Conservation (phyloP, 2,888 invertebrate species). For the Agriopis aurantiaria region DNA sequence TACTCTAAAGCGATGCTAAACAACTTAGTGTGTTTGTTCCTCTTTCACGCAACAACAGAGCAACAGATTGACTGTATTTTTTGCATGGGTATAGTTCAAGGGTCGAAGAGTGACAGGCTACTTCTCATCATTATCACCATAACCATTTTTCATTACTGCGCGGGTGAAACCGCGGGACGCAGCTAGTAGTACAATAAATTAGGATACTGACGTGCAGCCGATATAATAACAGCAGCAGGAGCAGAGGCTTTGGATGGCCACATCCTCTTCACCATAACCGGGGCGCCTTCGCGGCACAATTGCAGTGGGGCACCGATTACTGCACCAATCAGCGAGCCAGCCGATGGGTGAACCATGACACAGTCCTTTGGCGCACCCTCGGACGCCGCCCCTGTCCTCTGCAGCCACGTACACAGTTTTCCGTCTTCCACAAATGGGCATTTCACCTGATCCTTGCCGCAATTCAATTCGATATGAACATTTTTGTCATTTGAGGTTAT, state of each 20-base stretch:
- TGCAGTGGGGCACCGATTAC: constrained; percentile 75
- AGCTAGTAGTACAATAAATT: not conserved
- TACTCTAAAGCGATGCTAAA: too few species aligned
- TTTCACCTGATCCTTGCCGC: constrained; percentile 78
- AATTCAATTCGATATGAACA: constrained; percentile 83
- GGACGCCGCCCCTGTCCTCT: constrained; percentile 66
- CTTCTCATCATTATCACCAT: too few species aligned
- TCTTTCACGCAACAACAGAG: too few species aligned
- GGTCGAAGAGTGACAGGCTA: too few species aligned
- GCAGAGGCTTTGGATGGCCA: constrained; percentile 80
- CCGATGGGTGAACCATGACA: constrained; percentile 76
- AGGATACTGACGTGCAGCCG: constrained; percentile 67
- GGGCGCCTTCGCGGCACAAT: constrained; percentile 71
- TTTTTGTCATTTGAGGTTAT: constrained; percentile 87
- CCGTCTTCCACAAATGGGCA: constrained; percentile 74
- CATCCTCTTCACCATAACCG: constrained; percentile 74
- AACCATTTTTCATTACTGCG: too few species aligned
- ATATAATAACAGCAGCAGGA: constrained; percentile 76
- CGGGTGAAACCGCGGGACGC: too few species aligned
- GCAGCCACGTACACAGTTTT: constrained; percentile 72
- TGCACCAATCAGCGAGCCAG: constrained; percentile 71
- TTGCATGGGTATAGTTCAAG: too few species aligned
- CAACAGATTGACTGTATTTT: too few species aligned
- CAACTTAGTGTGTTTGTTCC: too few species aligned
- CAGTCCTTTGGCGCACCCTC: constrained; percentile 74